Evolutionary conservation across 2,888 invertebrate species (phyloP).

Genomic region (Ernsta delagoae): DNA sequence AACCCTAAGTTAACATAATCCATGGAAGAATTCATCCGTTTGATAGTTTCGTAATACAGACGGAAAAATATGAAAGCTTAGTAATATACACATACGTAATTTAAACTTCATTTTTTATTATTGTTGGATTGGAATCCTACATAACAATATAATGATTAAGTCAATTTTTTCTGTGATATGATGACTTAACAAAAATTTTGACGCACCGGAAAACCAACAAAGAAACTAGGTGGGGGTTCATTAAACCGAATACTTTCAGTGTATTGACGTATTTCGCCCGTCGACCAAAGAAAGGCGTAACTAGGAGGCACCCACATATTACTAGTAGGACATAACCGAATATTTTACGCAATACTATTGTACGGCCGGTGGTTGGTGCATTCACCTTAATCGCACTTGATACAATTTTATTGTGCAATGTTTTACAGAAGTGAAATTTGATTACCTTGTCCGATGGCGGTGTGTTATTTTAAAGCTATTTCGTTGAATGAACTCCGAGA

Average conservation of each 20-base stretch:
- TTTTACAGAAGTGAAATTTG: constrained; percentile 39
- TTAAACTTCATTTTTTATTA: too few relatives aligned
- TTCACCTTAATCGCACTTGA: constrained; percentile 18
- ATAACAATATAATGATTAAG: too few relatives aligned
- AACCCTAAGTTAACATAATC: too few relatives aligned
- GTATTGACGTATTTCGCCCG: constrained; percentile 1
- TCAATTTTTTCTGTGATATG: too few relatives aligned
- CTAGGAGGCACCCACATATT: constrained; percentile 12
- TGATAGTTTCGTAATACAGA: too few relatives aligned
- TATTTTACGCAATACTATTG: constrained; percentile 11
- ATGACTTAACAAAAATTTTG: too few relatives aligned
- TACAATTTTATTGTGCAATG: constrained; percentile 27
- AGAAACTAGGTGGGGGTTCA: constrained; percentile 12
- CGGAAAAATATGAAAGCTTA: too few relatives aligned
- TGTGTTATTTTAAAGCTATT: constrained; percentile 33
- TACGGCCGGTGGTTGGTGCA: constrained; percentile 3
- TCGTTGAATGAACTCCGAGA: constrained; percentile 8
- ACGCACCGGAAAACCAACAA: not conserved
- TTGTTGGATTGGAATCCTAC: too few relatives aligned
- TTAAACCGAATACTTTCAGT: constrained; percentile 20
- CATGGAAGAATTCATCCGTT: too few relatives aligned
- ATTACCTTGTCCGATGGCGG: constrained; percentile 30
- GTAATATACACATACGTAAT: too few relatives aligned
- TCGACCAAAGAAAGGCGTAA: constrained; percentile 25
- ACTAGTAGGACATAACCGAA: constrained; percentile 19